These are phyloP conservation scores for Lagopus muta DNA, from an alignment of 2,113 vertebrate species.

Conservation along the genomic window DNA sequence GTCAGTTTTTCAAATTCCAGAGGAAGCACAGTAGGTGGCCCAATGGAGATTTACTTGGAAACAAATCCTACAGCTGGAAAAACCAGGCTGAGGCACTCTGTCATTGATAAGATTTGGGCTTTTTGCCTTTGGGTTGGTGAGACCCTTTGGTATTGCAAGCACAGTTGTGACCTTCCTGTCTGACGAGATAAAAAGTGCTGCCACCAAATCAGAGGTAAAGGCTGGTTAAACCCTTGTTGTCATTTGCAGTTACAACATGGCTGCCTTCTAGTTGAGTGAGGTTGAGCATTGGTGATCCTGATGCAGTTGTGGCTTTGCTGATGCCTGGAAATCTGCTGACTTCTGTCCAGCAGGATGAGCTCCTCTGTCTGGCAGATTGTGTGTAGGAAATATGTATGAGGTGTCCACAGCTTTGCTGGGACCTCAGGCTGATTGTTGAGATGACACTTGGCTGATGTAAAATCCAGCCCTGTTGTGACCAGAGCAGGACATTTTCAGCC, in stretches of 20 bases:
- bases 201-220: neutral
- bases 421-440: neutral
- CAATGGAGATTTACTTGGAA: neutral
- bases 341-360: neutral
- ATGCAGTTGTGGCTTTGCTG: neutral
- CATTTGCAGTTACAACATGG: neutral
- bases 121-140: neutral
- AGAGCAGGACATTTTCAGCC: neutral
- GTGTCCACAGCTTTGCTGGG: neutral
- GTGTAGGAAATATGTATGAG: neutral
- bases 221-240: neutral
- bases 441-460: neutral
- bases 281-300: neutral
- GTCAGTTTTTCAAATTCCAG: constrained; percentile 4
- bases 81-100: neutral
- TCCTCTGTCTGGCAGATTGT: neutral
- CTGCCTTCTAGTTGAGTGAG: neutral
- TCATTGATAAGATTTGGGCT: neutral
- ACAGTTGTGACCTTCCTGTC: neutral
- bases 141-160: neutral
- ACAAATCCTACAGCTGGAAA: neutral
- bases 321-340: neutral
- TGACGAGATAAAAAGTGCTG: neutral
- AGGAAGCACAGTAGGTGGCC: neutral
- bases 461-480: neutral